Evolutionary conservation across 2,797 vertebrate genomes (phyloP), one percentile per base, ranked within the genome.

Genomic region (Pangasius mekongensis): DNA sequence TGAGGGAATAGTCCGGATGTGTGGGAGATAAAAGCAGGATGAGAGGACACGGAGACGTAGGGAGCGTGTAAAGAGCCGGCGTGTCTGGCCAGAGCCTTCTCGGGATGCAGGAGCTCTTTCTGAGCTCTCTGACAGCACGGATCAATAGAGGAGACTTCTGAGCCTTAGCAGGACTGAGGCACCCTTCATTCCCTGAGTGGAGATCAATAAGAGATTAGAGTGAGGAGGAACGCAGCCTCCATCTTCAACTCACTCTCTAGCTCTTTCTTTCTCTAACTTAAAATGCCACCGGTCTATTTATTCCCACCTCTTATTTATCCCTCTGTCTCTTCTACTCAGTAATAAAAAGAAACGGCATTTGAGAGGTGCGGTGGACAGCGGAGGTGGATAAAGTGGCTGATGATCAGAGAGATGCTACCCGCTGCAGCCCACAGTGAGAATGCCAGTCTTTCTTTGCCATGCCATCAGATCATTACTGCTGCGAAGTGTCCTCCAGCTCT

Each of bases 131-230:
- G 91, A 90, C 89, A 91, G 83, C 52, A 83, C 77, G 82, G 83
- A 94, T 93, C 92, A 90, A 93, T 91, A 90, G 88, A 74, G 56
- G 58, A 90, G 90, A 89, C 91, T 90, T 87, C 89, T 80, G 86
- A 92, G 86, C 84, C 67, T 86, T 73, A 87, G 84, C 76, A 88
- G 91, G 74, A 85, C 88, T 81, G 83, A 86, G 86, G 88, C 85
- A 58, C 84, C 89, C 90, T 90, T 90, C 90, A 92, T 90, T 91
- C 88, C 89, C 91, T 88, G 84, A 89, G 89, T 87, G 77, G 76
- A 90, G 90, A 93, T 92, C 90, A 91, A 92, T 91, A 92, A 56
- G 71, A 91, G 90, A 92, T 91, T 92, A 91, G 88, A 91, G 89
- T 88, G 60, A 90, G 89, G 62, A 85, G 74, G 54, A 30, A 76